Evolutionary conservation across 2,113 vertebrate species (phyloP).

Genomic region (Bambusicola thoracicus): DNA sequence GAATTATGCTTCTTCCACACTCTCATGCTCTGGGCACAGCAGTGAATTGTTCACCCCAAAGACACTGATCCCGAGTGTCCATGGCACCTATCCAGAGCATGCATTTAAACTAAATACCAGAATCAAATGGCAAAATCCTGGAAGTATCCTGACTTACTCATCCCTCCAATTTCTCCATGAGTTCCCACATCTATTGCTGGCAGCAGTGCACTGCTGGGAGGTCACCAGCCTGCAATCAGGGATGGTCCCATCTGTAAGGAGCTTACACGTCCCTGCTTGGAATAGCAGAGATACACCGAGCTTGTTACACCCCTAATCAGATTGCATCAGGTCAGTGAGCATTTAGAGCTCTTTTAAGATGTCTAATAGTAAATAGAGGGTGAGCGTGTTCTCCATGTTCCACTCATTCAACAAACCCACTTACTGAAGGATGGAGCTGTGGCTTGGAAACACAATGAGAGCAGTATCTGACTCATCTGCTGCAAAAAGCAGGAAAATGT

Average conservation of each 20-base stretch:
- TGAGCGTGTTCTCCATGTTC: accelerated
- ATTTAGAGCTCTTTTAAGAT: neutral
- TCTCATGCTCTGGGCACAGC: neutral
- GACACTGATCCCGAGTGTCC: neutral
- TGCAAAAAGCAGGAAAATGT: no score
- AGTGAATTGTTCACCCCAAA: neutral
- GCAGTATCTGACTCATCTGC: neutral
- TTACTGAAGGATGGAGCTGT: neutral
- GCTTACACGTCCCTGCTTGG: neutral
- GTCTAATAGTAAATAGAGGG: neutral
- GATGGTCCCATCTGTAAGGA: neutral
- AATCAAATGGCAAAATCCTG: neutral
- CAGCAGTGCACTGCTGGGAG: neutral
- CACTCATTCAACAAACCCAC: neutral
- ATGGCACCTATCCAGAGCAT: no score
- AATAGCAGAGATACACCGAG: neutral
- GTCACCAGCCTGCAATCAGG: neutral
- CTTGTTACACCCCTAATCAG: neutral
- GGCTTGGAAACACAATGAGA: neutral
- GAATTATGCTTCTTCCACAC: neutral
- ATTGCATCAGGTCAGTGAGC: neutral
- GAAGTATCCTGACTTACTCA: neutral
- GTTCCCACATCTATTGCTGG: neutral
- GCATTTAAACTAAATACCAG: neutral
- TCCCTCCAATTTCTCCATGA: neutral